Evolutionary conservation across 2,888 invertebrate species (phyloP).

Genomic region (Drosophila mulleri): DNA sequence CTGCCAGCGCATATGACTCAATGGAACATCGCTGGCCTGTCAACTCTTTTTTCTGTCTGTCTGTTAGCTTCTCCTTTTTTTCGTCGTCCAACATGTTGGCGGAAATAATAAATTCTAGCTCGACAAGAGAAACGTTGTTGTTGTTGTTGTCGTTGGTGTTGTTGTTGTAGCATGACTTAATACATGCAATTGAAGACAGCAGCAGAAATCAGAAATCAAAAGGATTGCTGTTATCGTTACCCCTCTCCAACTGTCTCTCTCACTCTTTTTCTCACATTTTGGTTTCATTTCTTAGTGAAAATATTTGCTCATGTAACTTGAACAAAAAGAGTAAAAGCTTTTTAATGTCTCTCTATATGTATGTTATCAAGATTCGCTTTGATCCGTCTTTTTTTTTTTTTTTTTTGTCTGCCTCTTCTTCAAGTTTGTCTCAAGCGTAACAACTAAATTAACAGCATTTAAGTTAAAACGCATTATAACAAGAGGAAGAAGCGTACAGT

Average conservation of each 20-base stretch:
- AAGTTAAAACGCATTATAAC: conserved; percentile 65
- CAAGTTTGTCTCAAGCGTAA: conserved; percentile 66
- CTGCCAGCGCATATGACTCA: conserved; percentile 48
- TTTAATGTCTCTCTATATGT: conserved; percentile 17
- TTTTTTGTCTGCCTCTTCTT: background rate
- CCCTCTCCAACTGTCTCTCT: background rate
- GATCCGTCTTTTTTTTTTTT: conserved; percentile 19
- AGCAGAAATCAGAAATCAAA: conserved; percentile 63
- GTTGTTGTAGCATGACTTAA: conserved; percentile 32
- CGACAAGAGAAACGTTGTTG: conserved; percentile 45
- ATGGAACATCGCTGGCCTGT: conserved; percentile 52
- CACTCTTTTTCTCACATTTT: background rate
- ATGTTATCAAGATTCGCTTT: conserved; percentile 46
- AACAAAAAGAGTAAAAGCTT: conserved; percentile 26
- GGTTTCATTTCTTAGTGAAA: conserved; percentile 54
- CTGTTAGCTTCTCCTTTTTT: conserved; percentile 10
- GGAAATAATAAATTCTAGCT: conserved; percentile 78
- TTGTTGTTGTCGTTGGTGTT: conserved; percentile 5
- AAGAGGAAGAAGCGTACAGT: conserved; percentile 21
- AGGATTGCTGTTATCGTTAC: conserved; percentile 27
- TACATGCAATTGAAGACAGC: conserved; percentile 31
- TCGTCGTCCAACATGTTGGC: conserved; percentile 65
- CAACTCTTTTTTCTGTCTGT: conserved; percentile 38
- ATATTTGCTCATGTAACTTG: conserved; percentile 56
- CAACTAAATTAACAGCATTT: conserved; percentile 77